Conservation (phyloP, 2,888 invertebrate species). For the Taenaris catops region DNA sequence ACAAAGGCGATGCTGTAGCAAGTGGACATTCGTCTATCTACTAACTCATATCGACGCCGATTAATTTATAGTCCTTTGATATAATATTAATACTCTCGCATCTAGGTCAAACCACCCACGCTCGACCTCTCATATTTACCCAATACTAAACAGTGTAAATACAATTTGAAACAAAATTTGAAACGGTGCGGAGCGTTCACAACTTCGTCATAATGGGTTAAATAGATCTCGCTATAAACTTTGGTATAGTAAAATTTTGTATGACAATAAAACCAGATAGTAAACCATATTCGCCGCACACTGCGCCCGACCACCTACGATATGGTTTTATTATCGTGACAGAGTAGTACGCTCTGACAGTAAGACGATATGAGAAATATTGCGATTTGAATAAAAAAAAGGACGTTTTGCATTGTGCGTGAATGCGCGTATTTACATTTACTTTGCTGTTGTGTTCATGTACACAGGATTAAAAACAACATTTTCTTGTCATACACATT, state of each 20-base stretch:
- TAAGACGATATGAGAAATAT: slow-evolving; percentile 42
- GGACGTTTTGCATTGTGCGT: too few species aligned
- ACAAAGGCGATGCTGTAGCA: too few species aligned
- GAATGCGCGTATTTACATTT: too few species aligned
- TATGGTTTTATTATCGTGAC: slow-evolving; percentile 50
- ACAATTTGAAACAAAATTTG: slow-evolving; percentile 10
- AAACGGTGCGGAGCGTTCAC: slow-evolving; percentile 12
- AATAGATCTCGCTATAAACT: slow-evolving; percentile 26
- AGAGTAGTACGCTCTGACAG: slow-evolving; percentile 36
- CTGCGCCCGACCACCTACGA: slow-evolving; percentile 56
- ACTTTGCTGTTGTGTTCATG: too few species aligned
- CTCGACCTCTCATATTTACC: slow-evolving; percentile 2
- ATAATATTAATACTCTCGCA: not conserved
- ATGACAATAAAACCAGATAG: slow-evolving; percentile 57
- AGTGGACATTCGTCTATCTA: too few species aligned
- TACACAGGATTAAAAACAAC: too few species aligned
- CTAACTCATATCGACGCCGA: too few species aligned
- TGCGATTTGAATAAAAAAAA: slow-evolving; percentile 4
- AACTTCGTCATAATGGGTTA: slow-evolving; percentile 34
- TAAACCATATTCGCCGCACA: slow-evolving; percentile 52
- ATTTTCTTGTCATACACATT: too few species aligned
- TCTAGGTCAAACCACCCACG: slow-evolving; percentile 6
- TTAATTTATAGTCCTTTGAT: too few species aligned
- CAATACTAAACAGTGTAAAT: slow-evolving; percentile 8
- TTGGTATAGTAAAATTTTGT: slow-evolving; percentile 58